These are phyloP conservation scores for Eupeodes latifasciatus DNA, from an alignment of 2,888 invertebrate species.

Conservation along the genomic window DNA sequence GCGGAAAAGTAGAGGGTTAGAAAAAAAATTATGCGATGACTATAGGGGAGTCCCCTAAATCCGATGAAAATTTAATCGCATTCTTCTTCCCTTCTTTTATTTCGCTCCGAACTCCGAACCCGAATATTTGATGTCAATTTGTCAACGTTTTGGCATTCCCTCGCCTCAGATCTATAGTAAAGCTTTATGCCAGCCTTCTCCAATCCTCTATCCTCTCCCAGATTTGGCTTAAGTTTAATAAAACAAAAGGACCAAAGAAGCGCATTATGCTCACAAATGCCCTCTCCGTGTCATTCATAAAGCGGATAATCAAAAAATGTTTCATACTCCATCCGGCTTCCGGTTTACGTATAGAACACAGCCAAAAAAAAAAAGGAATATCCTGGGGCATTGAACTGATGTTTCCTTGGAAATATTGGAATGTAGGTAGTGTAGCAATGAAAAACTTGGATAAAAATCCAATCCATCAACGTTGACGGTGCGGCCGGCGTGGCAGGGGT, in stretches of 20 bases:
- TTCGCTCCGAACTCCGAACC: background rate
- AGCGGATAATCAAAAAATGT: conserved; percentile 62
- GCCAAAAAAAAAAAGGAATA: background rate
- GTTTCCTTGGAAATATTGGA: conserved; percentile 6
- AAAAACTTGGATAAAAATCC: conserved; percentile 63
- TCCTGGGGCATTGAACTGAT: conserved; percentile 47
- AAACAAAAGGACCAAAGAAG: conserved; percentile 45
- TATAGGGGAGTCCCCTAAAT: conserved; percentile 62
- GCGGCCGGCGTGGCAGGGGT: too few relatives aligned
- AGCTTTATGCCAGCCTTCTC: background rate
- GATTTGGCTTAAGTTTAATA: conserved; percentile 41
- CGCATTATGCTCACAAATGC: conserved; percentile 30
- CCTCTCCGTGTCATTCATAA: conserved; percentile 36
- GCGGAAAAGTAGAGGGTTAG: background rate
- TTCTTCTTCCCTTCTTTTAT: conserved; percentile 46
- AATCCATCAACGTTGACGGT: conserved; percentile 56
- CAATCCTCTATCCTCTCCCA: background rate
- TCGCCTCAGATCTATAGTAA: background rate
- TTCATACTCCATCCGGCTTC: conserved; percentile 35
- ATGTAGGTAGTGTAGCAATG: conserved; percentile 32
- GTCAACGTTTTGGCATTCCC: conserved; percentile 49
- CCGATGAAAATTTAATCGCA: conserved; percentile 70
- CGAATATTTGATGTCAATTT: conserved; percentile 74
- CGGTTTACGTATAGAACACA: background rate
- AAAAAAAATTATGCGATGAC: conserved; percentile 21